Percentiles rank a stretch among this genome's conserved stretches.
Evolutionary conservation across 2,888 invertebrate genomes (phyloP).

Genomic region (Lampropteryx suffumata): DNA sequence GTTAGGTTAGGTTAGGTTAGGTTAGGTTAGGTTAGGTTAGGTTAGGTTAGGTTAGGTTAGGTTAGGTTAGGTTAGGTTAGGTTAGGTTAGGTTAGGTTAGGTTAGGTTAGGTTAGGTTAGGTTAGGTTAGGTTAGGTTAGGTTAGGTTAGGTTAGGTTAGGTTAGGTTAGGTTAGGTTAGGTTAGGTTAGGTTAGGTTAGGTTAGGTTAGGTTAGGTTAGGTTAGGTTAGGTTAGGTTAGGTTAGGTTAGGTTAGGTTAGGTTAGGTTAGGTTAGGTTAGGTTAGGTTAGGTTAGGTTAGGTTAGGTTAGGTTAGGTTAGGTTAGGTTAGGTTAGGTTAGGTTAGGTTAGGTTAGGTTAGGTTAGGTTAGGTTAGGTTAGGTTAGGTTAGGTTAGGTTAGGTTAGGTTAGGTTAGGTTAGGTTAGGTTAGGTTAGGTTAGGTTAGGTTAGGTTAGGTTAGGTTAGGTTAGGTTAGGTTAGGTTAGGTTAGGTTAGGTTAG

Average conservation of each 20-base stretch:
- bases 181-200: constrained; percentile 29
- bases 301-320: constrained; percentile 19
- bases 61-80: constrained; percentile 33
- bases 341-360: constrained; percentile 17
- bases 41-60: constrained; percentile 32
- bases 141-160: constrained; percentile 26
- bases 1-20: constrained; percentile 25
- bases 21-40: constrained; percentile 31
- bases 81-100: constrained; percentile 34
- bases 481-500: constrained; percentile 31
- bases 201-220: constrained; percentile 33
- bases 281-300: constrained; percentile 16
- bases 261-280: constrained; percentile 19
- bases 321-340: constrained; percentile 17
- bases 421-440: constrained; percentile 23
- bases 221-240: constrained; percentile 19
- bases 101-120: constrained; percentile 32
- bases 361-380: constrained; percentile 18
- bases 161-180: constrained; percentile 22
- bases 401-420: constrained; percentile 25
- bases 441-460: constrained; percentile 23
- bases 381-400: constrained; percentile 10
- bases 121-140: constrained; percentile 27
- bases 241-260: constrained; percentile 19
- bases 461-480: constrained; percentile 4